These are phyloP conservation scores for Tenualosa ilisha DNA, from an alignment of 2,797 vertebrate genomes.

Conservation along the genomic window DNA sequence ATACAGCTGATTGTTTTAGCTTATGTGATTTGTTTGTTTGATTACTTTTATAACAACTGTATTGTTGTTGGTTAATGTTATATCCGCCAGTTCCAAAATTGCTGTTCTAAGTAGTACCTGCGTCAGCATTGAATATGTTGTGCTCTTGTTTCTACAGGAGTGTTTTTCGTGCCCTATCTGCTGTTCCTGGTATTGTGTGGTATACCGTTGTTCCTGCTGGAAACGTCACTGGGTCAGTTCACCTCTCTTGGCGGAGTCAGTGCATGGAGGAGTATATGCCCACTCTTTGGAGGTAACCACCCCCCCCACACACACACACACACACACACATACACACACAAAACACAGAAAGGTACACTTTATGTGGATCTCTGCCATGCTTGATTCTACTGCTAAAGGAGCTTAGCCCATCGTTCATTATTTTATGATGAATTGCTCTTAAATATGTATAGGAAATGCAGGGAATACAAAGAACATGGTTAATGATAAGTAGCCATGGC, in stretches of 20 bases:
- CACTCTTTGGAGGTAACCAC: constrained; percentile 84
- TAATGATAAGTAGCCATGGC: no score
- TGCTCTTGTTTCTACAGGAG: constrained; percentile 69
- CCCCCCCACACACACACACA: not conserved
- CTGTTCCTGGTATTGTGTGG: constrained; percentile 91
- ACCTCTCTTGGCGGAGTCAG: constrained; percentile 89
- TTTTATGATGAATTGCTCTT: not conserved
- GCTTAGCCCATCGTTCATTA: not conserved
- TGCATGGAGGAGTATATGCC: constrained; percentile 87
- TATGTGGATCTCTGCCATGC: not conserved
- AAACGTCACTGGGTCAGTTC: constrained; percentile 78
- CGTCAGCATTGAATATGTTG: not conserved
- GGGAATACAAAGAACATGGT: no score
- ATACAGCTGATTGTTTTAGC: not conserved
- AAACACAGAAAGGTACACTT: constrained; percentile 18
- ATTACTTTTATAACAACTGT: no score
- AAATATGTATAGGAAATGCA: no score
- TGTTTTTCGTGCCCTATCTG: constrained; percentile 91
- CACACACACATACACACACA: constrained; percentile 17
- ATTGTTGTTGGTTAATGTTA: no score
- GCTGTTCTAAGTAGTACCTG: not conserved
- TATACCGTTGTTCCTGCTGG: constrained; percentile 88
- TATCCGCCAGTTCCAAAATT: no score
- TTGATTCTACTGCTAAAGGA: not conserved
- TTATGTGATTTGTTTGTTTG: no score